Evolutionary conservation across 2,797 vertebrate genomes (phyloP), one percentile per base, ranked within the genome.

Genomic region (Clarias platycephalus): DNA sequence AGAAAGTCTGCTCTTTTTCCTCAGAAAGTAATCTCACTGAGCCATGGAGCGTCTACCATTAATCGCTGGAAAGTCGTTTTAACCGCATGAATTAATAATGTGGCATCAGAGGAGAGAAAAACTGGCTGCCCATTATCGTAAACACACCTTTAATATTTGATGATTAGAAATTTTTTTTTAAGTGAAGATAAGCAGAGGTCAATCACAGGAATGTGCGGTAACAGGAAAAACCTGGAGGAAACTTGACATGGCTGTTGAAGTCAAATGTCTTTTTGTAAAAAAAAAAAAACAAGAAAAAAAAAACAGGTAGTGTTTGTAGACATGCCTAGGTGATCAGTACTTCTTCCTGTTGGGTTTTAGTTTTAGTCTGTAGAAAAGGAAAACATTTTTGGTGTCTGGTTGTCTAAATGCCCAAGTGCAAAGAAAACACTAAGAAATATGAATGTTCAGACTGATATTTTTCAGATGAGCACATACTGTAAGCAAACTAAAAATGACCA

Each of bases 41-140:
- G 87, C 92, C 89, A 87, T 87, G 92, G 89, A 90, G 93, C 89
- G 92, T 92, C 92, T 94, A 64, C 94, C 94, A 95, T 95, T 96
- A 95, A 95, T 95, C 94, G 90, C 91, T 93, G 94, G 93, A 95
- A 95, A 96, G 94, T 95, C 93, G 94, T 95, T 96, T 95, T 95
- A 95, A 96, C 95, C 91, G 92, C 93, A 95, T 96, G 94, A 95
- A 96, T 95, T 95, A 95, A 95, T 95, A 95, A 96, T 96, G 95
- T 44, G 92, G 93, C 90, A 92, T 93, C 87, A 90, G 90, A 92
- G 91, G 91, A 92, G 91, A 92, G 92, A 94, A 93, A 92, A 93
- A 93, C 90, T 90, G 92, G 93, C 91, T 95, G 92, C 90, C 94
- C 93, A 94, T 95, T 95, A 95, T 95, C 95, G 94, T 94, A 95